Percentiles rank a stretch among this genome's conserved stretches.
phyloP scores from a whole-genome alignment of 1,140 invertebrate species.

The Pseudomyrmex concolor region DNA sequence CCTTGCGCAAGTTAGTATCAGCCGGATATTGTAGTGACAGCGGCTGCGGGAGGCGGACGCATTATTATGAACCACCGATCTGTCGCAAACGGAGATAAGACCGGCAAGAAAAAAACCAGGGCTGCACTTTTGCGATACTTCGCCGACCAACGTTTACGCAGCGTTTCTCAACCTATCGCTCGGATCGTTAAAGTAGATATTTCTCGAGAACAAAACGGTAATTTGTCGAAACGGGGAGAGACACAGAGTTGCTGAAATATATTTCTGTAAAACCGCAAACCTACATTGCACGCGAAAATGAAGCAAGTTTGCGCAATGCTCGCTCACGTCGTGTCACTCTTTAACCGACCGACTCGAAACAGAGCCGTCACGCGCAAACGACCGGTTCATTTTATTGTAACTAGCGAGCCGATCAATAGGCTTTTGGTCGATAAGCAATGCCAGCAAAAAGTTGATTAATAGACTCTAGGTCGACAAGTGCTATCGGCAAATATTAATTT shows the following conservation, averaged over 20 bases:
- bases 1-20: slow-evolving; percentile 36
- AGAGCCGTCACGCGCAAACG: no score
- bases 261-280: slow-evolving; percentile 6
- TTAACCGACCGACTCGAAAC: no score
- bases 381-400: no score
- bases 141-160: slow-evolving; percentile 2
- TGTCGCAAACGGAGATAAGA: slow-evolving; percentile 59
- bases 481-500: slow-evolving; percentile 2
- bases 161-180: slow-evolving; percentile 40
- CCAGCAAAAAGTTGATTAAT: no score
- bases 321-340: no score
- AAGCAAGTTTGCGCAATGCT: slow-evolving; percentile 4
- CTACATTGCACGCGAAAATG: background rate
- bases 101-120: slow-evolving; percentile 20
- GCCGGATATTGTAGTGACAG: slow-evolving; percentile 45
- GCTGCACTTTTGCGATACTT: slow-evolving; percentile 52
- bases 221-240: slow-evolving; percentile 2
- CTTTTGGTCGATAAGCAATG: no score
- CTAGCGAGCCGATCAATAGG: no score
- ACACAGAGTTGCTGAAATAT: background rate
- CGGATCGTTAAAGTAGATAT: background rate
- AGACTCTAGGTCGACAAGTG: background rate
- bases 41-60: slow-evolving; percentile 10
- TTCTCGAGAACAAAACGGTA: background rate
- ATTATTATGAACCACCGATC: slow-evolving; percentile 25